Evolutionary conservation across 23 tunicate species (phyloP).

Genomic region (Phallusia fumigata): DNA sequence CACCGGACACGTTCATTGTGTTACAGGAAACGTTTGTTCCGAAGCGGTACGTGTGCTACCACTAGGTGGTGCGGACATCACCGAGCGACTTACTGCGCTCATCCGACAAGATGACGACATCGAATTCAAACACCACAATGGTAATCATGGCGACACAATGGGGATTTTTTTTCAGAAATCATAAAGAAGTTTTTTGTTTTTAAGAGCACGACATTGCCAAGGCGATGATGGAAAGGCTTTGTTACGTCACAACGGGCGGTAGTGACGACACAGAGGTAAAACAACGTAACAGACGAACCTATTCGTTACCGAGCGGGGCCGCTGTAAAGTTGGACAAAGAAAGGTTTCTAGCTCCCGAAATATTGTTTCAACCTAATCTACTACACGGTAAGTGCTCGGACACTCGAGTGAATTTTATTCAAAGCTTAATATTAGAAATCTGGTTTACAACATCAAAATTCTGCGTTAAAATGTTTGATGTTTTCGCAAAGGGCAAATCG

Average conservation of each 20-base stretch:
- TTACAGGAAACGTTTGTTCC: slow-evolving; percentile 41
- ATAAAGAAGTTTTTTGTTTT: no score
- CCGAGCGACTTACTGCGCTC: slow-evolving; percentile 15
- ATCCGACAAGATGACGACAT: neutral
- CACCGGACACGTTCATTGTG: neutral
- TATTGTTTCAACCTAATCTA: slow-evolving; percentile 38
- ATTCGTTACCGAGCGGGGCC: slow-evolving; percentile 47
- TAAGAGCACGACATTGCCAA: slow-evolving; percentile 42
- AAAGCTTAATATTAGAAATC: no score
- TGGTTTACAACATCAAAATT: no score
- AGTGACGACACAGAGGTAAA: slow-evolving; percentile 11
- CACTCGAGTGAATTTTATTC: no score
- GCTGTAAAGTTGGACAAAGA: slow-evolving; percentile 41
- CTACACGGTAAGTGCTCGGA: slow-evolving; percentile 33
- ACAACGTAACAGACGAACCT: slow-evolving; percentile 12
- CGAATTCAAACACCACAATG: slow-evolving; percentile 4
- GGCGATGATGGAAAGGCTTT: slow-evolving; percentile 56
- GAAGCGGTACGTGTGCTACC: slow-evolving; percentile 15
- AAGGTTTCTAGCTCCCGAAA: slow-evolving; percentile 53
- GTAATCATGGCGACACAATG: neutral
- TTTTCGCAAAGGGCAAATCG: no score
- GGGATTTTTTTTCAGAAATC: no score
- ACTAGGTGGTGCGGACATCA: slow-evolving; percentile 49
- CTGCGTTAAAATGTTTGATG: no score
- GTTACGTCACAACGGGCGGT: slow-evolving; percentile 27